Evolutionary conservation across 1,140 invertebrate genomes (phyloP), one percentile per base, ranked within the genome.

Genomic region (Ladona fulva): DNA sequence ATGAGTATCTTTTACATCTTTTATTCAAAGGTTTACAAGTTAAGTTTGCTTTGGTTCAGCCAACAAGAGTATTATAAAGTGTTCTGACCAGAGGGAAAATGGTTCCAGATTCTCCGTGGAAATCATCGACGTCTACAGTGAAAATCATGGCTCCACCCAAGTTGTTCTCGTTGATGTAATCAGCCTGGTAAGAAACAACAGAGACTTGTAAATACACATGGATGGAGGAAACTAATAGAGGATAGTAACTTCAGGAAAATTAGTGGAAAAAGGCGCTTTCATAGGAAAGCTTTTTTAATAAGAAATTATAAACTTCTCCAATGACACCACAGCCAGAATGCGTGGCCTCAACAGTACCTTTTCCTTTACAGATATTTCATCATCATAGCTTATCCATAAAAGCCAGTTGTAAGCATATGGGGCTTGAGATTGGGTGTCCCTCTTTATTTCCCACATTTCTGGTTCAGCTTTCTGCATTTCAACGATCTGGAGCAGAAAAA

Each of bases 341-440:
- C n/a, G n/a, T n/a, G n/a, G n/a, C n/a, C n/a, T n/a, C 29, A 37
- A 37, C 8, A 37, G 14, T 87, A 88, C 90, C 88, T 94, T 95
- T 79, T 88, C 87, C 78, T 87, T 86, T 25, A 94, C 85, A 37
- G 90, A 90, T 24, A 89, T 83, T 0, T 87, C 85, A 82, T 94
- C 91, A 79, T 97, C 95, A 81, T 91, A 96, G 0, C 93, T 92
- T 73, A 96, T 88, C 94, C 94, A 96, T 81, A 95, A 93, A 81
- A 94, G 89, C 11, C 89, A 92, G 25, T 90, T 89, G 16, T 90
- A 89, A 12, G 92, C 87, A 81, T 91, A 95, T 0, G 93, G 89
- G 42, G 89, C 89, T 10, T 92, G 91, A 22, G 88, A 87, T 73
- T 88, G 87, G 80, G 95, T 92, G 77, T 89, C 85, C 8, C 86